phyloP scores from a whole-genome alignment of 2,113 vertebrate genomes.

The Haemorhous mexicanus region DNA sequence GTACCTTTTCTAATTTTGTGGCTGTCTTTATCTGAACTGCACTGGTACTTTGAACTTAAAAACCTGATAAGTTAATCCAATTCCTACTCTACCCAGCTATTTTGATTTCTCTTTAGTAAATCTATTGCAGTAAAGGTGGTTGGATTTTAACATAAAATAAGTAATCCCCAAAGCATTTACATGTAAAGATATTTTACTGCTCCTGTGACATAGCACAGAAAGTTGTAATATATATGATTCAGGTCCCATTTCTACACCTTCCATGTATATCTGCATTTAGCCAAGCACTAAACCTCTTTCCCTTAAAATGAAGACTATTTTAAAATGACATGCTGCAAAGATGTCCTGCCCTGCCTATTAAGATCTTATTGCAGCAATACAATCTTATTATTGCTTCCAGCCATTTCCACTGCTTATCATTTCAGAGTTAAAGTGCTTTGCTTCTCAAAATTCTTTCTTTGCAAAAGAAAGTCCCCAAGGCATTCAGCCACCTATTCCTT shows the following conservation, averaged over 20 bases:
- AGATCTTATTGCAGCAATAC: background rate
- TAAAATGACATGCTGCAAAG: background rate
- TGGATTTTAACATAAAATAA: background rate
- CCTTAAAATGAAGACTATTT: background rate
- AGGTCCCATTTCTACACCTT: background rate
- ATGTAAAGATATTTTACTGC: background rate
- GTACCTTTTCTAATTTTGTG: background rate
- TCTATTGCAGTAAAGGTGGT: background rate
- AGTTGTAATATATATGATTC: background rate
- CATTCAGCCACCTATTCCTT: background rate
- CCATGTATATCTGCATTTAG: background rate
- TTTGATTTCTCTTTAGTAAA: background rate
- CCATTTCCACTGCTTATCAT: background rate
- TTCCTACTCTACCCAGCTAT: background rate
- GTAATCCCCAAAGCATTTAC: background rate
- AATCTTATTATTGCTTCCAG: background rate
- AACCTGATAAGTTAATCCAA: background rate
- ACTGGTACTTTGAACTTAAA: background rate
- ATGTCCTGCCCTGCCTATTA: background rate
- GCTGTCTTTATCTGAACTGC: background rate
- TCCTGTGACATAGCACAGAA: background rate
- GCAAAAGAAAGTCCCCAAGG: background rate
- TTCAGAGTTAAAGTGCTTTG: background rate
- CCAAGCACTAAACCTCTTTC: background rate
- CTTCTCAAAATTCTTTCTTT: background rate